phyloP scores from a whole-genome alignment of 2,113 vertebrate genomes.

The Pseudorectes ferrugineus region DNA sequence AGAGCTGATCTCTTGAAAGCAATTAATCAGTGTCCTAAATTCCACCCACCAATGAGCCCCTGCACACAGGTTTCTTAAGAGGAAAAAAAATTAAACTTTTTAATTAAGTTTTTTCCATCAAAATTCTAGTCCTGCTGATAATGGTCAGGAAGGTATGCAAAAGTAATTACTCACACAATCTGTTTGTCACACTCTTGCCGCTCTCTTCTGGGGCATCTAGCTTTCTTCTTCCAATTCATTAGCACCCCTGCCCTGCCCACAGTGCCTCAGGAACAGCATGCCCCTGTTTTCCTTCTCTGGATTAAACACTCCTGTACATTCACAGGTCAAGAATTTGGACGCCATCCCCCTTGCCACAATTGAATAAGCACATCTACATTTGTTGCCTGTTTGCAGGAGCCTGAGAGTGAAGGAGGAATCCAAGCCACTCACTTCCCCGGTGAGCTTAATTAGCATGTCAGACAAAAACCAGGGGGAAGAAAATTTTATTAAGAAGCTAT shows the following conservation, averaged over 20 bases:
- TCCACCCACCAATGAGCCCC: conserved; percentile 27
- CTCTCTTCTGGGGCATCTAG: conserved; percentile 25
- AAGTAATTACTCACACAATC: conserved; percentile 74
- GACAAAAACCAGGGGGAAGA: background rate
- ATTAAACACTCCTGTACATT: background rate
- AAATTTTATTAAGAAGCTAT: conserved; percentile 23
- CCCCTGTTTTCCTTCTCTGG: background rate
- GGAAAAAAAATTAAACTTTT: conserved; percentile 66
- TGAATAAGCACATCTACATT: background rate
- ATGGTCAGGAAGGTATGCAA: conserved; percentile 61
- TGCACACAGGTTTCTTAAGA: conserved; percentile 45
- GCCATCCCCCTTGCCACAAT: background rate
- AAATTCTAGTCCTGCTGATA: conserved; percentile 71
- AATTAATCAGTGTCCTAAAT: conserved; percentile 68
- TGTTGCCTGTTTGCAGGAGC: background rate
- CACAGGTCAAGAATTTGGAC: conserved; percentile 23
- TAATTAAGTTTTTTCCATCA: conserved; percentile 74
- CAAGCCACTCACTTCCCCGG: background rate
- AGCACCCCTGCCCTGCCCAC: conserved; percentile 6
- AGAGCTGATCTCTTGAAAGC: conserved; percentile 43
- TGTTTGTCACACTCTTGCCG: conserved; percentile 59
- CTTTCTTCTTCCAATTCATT: conserved; percentile 60
- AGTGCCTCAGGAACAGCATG: conserved; percentile 17
- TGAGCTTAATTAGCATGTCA: conserved; percentile 44
- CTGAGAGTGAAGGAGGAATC: background rate